Base-by-base conservation (phyloP, 2,797 vertebrate species). In the Alosa sapidissima region DNA sequence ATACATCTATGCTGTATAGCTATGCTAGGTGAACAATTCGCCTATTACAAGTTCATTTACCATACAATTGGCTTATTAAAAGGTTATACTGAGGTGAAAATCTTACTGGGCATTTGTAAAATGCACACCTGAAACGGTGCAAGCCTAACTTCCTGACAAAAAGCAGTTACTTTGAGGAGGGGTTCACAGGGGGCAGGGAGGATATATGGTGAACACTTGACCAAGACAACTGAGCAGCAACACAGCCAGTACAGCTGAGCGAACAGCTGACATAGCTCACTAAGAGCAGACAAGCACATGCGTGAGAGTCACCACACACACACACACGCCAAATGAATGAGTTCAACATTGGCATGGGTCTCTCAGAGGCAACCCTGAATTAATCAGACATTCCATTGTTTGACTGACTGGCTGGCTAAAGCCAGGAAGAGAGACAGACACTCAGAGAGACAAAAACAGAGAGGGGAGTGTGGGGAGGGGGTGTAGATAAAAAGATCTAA, bases 261-360 rank as follows among this genome's bases (percentile, higher is more conserved):
- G 24, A 33, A 68, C 62, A 68, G 60, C 60, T 65, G 60, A 65
- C 60, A 65, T 65, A 65, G 60, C n/a, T 65, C 55, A 58, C 16
- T 58, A 58, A 58, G 19, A 58, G 55, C 19, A 58, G 16, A 6
- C 4, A 19, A 6, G 55, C 19, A 58, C 55, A 58, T 58, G 55
- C 19, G 19, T 21, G 54, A 58, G 54, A 58, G 14, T 21, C 58
- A 60, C 7, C 19, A 52, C 54, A 55, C 54, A 55, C 58, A 55
- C 54, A 55, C 2, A 33, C 62, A 36, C 1, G 28, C 62, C 60
- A 65, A 28, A 28, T 65, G 55, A 65, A 28, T 65, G 60, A 65
- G 10, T 13, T 33, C 62, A 68, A 10, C 62, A 14, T 13, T 68
- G 62, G 24, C 10, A 13, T 24, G 10, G 10, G 28, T 68, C 28